Base-by-base conservation (phyloP, 2,797 vertebrate genomes). In the Corythornis leucogaster region DNA sequence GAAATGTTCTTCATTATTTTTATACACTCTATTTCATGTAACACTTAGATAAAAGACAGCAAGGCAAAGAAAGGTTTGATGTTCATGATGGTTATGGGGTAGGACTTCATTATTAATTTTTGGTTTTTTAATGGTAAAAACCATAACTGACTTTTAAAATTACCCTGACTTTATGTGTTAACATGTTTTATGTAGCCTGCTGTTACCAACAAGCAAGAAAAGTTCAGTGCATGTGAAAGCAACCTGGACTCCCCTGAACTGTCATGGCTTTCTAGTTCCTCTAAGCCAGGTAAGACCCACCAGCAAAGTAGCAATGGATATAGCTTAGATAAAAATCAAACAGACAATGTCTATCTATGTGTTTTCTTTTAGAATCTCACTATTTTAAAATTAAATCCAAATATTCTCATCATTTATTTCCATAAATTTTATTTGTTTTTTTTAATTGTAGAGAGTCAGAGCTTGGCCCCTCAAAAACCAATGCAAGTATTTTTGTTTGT, bases 41-140 rank as follows among this genome's bases (percentile, higher is more conserved):
- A 70, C 4, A 74, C 26, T 69, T 31, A n/a, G 57, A 33, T 8
- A 68, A 7, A 57, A 20, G 25, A 48, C 13, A 67, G 24, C 26
- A 77, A 83, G 15, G 64, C 58, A 74, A 78, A 51, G 38, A 38
- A 67, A 80, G 31, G 33, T 31, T 58, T 66, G 53, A 33, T 82
- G 55, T 30, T 82, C 13, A 0, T 42, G 38, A 57, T 48, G 53
- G n/a, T 77, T 57, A 53, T 0, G 0, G 15, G 16, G 15, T 66
- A 5, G 38, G 18, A 53, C 30, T 16, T 50, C 17, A 53, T 30
- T 53, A 48, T 48, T 48, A 48, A 28, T 10, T 51, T 87, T 71
- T 12, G 8, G 3, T 24, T 58, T 15, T 69, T 67, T 86, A 80
- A 73, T 19, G 5, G 15, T 13, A n/a, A 89, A 93, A 90, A 93